Evolutionary conservation across 2,888 invertebrate genomes (phyloP), one percentile per base, ranked within the genome.

Genomic region (Ophioninae sp.): DNA sequence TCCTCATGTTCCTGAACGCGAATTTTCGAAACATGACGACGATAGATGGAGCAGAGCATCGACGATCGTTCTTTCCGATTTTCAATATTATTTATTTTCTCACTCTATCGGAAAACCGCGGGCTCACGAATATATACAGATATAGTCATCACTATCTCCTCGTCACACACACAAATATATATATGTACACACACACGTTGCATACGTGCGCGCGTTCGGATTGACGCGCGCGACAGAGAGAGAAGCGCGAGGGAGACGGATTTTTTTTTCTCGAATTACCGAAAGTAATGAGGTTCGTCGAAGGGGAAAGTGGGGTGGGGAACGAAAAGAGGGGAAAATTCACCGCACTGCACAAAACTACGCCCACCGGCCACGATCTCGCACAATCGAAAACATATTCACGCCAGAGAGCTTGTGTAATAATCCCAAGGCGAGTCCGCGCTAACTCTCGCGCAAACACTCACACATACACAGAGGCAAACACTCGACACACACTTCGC

Each of bases 301-400:
- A 79, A 44, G 61, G 72, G 41, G 68, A 39, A 73, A 7, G 50
- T 37, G 17, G 23, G 41, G 37, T 68, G 61, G 69, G 64, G 56
- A n/a, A 61, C 50, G 21, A 78, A 39, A 41, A 56, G 61, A 75
- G 56, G 67, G 30, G 78, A 78, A 82, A 79, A 86, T 82, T 78
- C 83, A 86, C 85, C 76, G 74, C 85, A 81, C 65, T 76, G 79
- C 85, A 81, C 82, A 79, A 79, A 79, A 84, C 84, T 85, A 86
- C 86, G 86, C 87, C 86, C 87, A 87, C 85, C 86, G 86, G 86
- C 85, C 86, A 84, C 85, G 85, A 81, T 87, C 87, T 65, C 86
- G 86, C 86, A 87, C 86, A 85, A 81, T 79, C 86, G 85, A 87
- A 85, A 87, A 87, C 86, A 86, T 85, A 81, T 82, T 85, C 81